These are phyloP conservation scores for Iselma pallidipennis DNA, from an alignment of 2,888 invertebrate genomes.

Conservation along the genomic window DNA sequence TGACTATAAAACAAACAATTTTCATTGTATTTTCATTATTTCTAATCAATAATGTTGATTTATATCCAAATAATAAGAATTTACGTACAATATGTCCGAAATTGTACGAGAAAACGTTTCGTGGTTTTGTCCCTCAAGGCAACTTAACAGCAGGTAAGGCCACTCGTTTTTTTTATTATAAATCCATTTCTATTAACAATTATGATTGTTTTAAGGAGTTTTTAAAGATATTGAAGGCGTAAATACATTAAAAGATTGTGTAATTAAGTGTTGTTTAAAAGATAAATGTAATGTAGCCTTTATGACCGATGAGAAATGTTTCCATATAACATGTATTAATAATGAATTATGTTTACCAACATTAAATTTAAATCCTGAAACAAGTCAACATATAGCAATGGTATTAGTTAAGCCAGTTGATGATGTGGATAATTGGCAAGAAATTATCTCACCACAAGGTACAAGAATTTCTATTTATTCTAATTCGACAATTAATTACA, in stretches of 20 bases:
- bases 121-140: constrained; percentile 49
- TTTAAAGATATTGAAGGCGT: constrained; percentile 62
- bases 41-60: neutral
- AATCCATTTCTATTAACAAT: constrained; percentile 28
- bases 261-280: constrained; percentile 68
- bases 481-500: too few species aligned
- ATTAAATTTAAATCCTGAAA: constrained; percentile 61
- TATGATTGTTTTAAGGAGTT: constrained; percentile 35
- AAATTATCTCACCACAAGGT: constrained; percentile 49
- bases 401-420: constrained; percentile 73
- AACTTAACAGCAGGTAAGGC: constrained; percentile 48
- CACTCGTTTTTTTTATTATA: constrained; percentile 18
- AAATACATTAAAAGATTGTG: constrained; percentile 65
- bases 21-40: neutral
- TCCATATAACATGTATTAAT: constrained; percentile 72
- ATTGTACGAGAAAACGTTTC: constrained; percentile 46
- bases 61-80: constrained; percentile 27
- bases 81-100: constrained; percentile 45
- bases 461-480: neutral
- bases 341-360: constrained; percentile 75
- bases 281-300: constrained; percentile 78
- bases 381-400: constrained; percentile 70
- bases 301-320: constrained; percentile 75
- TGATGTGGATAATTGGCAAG: constrained; percentile 60
- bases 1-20: neutral